phyloP scores from a whole-genome alignment of 30 jellyfish, hydroid and myxozoan species.

The Nemopilema nomurai region DNA sequence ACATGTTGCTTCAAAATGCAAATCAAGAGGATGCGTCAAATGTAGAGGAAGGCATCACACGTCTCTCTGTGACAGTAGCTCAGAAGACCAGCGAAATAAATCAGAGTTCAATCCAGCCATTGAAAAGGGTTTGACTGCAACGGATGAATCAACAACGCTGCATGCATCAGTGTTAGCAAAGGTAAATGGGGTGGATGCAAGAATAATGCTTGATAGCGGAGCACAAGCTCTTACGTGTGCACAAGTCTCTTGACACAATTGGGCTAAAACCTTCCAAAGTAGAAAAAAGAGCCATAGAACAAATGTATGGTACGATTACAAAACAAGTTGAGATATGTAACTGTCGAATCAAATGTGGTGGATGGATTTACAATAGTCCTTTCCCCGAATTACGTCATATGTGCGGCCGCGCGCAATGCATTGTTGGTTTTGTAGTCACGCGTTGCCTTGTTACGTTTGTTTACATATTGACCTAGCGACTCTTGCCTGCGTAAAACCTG shows the following conservation, averaged over 20 bases:
- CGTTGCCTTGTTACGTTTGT: neutral
- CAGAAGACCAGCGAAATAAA: conserved; percentile 8
- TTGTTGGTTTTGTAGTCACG: neutral
- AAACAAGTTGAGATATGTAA: conserved; percentile 17
- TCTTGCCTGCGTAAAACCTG: neutral
- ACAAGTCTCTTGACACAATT: conserved; percentile 13
- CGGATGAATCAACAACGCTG: conserved; percentile 40
- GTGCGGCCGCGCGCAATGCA: neutral
- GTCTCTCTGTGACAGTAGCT: conserved; percentile 53
- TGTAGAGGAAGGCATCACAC: conserved; percentile 53
- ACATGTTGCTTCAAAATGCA: conserved; percentile 23
- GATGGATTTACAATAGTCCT: conserved; percentile 21
- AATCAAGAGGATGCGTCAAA: conserved; percentile 33
- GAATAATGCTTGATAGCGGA: conserved; percentile 37
- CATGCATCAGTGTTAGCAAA: conserved; percentile 58
- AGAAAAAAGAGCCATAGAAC: conserved; percentile 10
- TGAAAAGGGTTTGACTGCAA: conserved; percentile 12
- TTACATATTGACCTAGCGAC: neutral
- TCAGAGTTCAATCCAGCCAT: neutral
- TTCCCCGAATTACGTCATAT: neutral
- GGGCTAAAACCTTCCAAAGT: neutral
- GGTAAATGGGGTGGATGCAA: conserved; percentile 39
- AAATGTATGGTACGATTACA: conserved; percentile 51
- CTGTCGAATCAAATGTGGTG: conserved; percentile 32
- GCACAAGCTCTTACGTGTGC: conserved; percentile 58